Percentiles rank a stretch among this genome's conserved stretches.
These are phyloP conservation scores for Keiferia lycopersicella DNA, from an alignment of 2,888 invertebrate species.

Conservation along the genomic window DNA sequence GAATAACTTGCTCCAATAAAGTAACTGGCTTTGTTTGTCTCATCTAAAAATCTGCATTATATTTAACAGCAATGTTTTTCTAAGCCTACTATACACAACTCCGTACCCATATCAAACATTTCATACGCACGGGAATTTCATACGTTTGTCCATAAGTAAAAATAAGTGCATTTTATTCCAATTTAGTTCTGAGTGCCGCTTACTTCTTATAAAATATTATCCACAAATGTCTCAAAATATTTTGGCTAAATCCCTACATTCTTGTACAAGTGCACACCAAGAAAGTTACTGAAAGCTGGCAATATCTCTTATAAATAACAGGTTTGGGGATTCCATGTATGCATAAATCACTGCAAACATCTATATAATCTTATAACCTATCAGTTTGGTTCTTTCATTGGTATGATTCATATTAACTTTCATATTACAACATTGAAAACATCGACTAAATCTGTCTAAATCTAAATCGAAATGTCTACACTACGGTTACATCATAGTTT, in stretches of 20 bases:
- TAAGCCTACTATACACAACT: background rate
- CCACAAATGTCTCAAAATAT: background rate
- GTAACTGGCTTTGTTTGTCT: too few species aligned
- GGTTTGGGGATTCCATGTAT: background rate
- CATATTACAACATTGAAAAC: constrained; percentile 40
- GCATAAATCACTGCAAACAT: constrained; percentile 4
- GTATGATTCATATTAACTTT: constrained; percentile 43
- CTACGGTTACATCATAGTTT: background rate
- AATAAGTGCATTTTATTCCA: background rate
- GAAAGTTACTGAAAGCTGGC: too few species aligned
- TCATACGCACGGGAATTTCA: background rate
- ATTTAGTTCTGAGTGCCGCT: background rate
- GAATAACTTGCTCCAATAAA: too few species aligned
- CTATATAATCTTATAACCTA: constrained; percentile 44
- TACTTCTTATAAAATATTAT: background rate
- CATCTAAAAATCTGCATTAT: too few species aligned
- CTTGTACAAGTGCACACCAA: background rate
- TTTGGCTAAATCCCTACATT: constrained; percentile 7
- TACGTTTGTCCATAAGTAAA: background rate
- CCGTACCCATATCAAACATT: background rate
- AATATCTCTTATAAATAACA: too few species aligned
- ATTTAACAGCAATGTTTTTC: too few species aligned
- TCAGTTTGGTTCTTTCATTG: constrained; percentile 72
- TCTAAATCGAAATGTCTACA: constrained; percentile 27
- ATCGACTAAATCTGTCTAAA: constrained; percentile 29